A percentile compares a stretch with the other conserved stretches of the same genome.
Conservation (phyloP, 2,888 invertebrate species). For the Acleris sparsana region DNA sequence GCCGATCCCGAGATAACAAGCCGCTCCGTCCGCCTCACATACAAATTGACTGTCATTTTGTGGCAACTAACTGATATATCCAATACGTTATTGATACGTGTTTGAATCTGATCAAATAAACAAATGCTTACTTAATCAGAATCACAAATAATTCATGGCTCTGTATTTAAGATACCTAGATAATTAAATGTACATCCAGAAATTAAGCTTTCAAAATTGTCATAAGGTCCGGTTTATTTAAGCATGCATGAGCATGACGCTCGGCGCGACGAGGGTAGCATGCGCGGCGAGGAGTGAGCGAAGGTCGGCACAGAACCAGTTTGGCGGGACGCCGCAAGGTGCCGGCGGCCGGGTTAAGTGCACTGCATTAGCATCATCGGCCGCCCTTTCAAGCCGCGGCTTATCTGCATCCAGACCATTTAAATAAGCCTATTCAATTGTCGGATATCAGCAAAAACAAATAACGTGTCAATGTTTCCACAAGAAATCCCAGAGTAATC, state of each 20-base stretch:
- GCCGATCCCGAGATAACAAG: constrained; percentile 59
- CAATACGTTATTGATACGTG: constrained; percentile 22
- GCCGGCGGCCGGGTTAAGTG: constrained; percentile 77
- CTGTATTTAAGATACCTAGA: too few species aligned
- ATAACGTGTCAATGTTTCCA: constrained; percentile 6
- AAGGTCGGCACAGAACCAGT: constrained; percentile 79
- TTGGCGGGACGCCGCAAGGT: constrained; percentile 77
- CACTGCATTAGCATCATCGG: constrained; percentile 78
- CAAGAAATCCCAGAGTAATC: background rate
- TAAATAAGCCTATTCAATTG: constrained; percentile 76
- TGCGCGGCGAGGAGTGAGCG: constrained; percentile 63
- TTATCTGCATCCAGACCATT: constrained; percentile 74
- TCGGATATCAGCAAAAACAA: constrained; percentile 36
- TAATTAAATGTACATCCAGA: too few species aligned
- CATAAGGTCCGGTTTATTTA: constrained; percentile 57
- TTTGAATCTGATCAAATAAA: constrained; percentile 13
- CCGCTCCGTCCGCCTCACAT: constrained; percentile 59
- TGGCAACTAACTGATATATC: constrained; percentile 27
- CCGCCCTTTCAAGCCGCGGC: constrained; percentile 75
- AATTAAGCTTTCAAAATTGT: background rate
- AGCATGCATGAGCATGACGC: constrained; percentile 60
- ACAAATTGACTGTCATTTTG: constrained; percentile 63
- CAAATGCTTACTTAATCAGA: constrained; percentile 4
- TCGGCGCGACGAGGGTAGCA: constrained; percentile 70
- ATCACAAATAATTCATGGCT: background rate